Base-by-base conservation (phyloP, 2,113 vertebrate genomes). In the Tursiops truncatus region DNA sequence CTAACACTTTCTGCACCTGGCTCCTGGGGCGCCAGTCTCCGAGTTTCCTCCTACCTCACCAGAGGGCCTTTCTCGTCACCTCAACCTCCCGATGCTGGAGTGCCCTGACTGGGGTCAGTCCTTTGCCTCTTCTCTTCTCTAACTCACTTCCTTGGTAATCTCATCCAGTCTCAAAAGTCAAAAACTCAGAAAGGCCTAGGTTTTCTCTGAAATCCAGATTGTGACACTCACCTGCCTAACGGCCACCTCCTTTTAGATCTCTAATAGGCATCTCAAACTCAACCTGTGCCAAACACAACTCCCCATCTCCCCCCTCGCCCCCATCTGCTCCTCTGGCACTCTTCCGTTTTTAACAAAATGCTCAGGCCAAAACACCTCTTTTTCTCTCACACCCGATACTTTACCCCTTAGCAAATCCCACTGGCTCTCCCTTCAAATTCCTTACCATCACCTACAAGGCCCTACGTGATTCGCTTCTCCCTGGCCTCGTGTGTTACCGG, bases 291-390 rank as follows among this genome's bases (percentile, higher is more conserved):
- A 50, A 44, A 36, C 25, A 4, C 11, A 33, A 18, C 38, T 68
- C 80, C 74, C 0, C 9, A 21, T 17, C 38, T 10, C 7, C 17
- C 33, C 44, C 20, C 8, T 44, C 8, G 1, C 4, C 1, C 2
- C 8, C 2, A 13, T 1, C 60, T 23, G 38, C 41, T 31, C 28
- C 21, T 5, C 0, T 2, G 50, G 41, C 36, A 15, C 14, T 25
- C 70, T 17, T 56, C n/a, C 2, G 0, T 13, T 47, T n/a, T 1
- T 2, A 38, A 14, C 67, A 80, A 44, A 47, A 62, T 15, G 31
- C 31, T 15, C 17, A 21, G 25, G 56, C 62, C 53, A 41, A 8
- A 67, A 23, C 56, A 18, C 2, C 47, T 67, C 17, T 31, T 20
- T 6, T 60, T 47, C 33, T 68, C 68, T 81, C 67, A 17, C 21